Percentiles rank a stretch among this genome's conserved stretches.
These are phyloP conservation scores for Acanthurus lineatus DNA, from an alignment of 2,797 vertebrate species.

Conservation along the genomic window DNA sequence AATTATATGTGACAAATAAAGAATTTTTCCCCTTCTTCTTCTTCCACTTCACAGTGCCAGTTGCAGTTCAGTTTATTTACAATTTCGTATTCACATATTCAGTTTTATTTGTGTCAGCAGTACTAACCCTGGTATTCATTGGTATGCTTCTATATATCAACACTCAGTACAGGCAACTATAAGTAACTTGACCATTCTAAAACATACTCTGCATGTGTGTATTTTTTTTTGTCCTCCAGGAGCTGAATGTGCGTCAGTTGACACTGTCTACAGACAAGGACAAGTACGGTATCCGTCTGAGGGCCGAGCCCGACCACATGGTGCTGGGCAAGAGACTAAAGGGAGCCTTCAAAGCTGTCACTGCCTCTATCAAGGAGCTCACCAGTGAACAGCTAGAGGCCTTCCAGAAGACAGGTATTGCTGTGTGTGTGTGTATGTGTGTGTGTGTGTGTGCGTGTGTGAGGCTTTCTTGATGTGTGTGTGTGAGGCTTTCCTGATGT, in stretches of 20 bases:
- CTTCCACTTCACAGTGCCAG: too few relatives aligned
- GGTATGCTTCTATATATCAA: not conserved
- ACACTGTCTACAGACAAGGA: constrained; percentile 95
- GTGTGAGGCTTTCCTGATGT: too few relatives aligned
- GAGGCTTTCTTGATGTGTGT: not conserved
- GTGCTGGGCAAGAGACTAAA: constrained; percentile 97
- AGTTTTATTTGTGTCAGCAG: not conserved
- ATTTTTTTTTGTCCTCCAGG: constrained; percentile 79
- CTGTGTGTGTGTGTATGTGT: constrained; percentile 2
- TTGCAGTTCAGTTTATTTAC: not conserved
- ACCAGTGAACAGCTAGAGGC: constrained; percentile 90
- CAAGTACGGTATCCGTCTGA: constrained; percentile 91
- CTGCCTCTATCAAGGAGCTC: constrained; percentile 92
- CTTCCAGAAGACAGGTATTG: constrained; percentile 92
- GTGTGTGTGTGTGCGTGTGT: too few relatives aligned
- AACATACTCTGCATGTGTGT: not conserved
- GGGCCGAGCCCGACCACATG: constrained; percentile 98
- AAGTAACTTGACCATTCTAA: constrained; percentile 16
- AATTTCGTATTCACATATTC: not conserved
- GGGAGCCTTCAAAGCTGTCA: constrained; percentile 92
- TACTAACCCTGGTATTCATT: not conserved
- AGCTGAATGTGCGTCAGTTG: constrained; percentile 94
- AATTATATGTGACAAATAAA: too few relatives aligned
- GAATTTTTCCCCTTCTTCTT: too few relatives aligned
- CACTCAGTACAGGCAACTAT: not conserved